Evolutionary conservation across 1,140 invertebrate genomes (phyloP).

Genomic region (Drosophila repleta): DNA sequence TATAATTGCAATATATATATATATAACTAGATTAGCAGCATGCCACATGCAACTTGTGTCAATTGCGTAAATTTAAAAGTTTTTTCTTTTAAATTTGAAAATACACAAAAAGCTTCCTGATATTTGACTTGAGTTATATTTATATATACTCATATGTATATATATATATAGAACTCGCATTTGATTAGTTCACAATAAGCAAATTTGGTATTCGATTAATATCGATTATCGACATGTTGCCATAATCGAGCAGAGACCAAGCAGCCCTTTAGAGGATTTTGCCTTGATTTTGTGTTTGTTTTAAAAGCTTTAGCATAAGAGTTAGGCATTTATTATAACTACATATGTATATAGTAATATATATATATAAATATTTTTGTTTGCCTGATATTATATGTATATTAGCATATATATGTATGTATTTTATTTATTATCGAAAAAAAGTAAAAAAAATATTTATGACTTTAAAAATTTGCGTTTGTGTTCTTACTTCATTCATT

Average conservation of each 20-base stretch:
- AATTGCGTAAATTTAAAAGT: no score
- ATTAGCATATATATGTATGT: neutral
- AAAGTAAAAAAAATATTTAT: conserved; percentile 28
- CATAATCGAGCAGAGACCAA: conserved; percentile 43
- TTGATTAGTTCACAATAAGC: conserved; percentile 26
- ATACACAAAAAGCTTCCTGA: neutral
- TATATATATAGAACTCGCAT: conserved; percentile 9
- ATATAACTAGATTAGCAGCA: conserved; percentile 1
- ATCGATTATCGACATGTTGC: conserved; percentile 61
- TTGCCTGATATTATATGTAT: conserved; percentile 12
- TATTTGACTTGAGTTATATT: neutral
- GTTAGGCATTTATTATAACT: conserved; percentile 15
- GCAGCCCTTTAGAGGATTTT: conserved; percentile 11
- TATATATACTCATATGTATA: neutral
- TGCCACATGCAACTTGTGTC: conserved; percentile 34
- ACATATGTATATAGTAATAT: neutral
- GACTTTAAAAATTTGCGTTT: conserved; percentile 41
- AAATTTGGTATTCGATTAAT: conserved; percentile 18
- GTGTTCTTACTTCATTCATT: neutral
- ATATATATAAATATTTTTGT: conserved; percentile 8
- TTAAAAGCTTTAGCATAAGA: conserved; percentile 41
- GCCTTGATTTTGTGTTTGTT: conserved; percentile 14
- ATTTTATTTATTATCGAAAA: conserved; percentile 18
- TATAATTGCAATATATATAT: neutral
- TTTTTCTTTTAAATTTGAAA: no score